These are phyloP conservation scores for Trachymyrmex cornetzi DNA, from an alignment of 1,140 invertebrate species.

Conservation along the genomic window DNA sequence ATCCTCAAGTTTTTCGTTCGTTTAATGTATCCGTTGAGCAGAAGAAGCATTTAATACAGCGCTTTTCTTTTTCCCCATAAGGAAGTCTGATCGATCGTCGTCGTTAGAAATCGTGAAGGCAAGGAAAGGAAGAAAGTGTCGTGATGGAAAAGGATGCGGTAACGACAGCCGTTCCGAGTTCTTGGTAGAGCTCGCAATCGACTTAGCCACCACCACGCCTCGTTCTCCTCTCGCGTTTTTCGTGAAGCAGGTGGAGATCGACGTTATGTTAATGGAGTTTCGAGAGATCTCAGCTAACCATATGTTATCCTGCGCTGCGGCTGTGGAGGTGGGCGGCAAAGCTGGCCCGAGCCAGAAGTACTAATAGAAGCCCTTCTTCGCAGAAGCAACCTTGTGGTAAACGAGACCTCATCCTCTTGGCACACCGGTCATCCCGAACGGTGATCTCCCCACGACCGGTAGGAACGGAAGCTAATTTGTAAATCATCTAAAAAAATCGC, in stretches of 20 bases:
- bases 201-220: slow-evolving; percentile 20
- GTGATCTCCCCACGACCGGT: slow-evolving; percentile 51
- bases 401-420: slow-evolving; percentile 61
- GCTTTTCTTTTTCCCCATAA: slow-evolving; percentile 25
- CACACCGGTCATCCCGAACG: slow-evolving; percentile 66
- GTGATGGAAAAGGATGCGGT: slow-evolving; percentile 12
- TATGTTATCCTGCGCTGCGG: slow-evolving; percentile 75
- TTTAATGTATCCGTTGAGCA: slow-evolving; percentile 34
- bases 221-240: slow-evolving; percentile 65
- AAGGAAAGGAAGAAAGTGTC: slow-evolving; percentile 33
- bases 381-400: slow-evolving; percentile 68
- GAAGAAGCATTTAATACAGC: slow-evolving; percentile 41
- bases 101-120: slow-evolving; percentile 19
- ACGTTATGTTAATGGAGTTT: slow-evolving; percentile 78
- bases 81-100: slow-evolving; percentile 42
- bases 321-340: slow-evolving; percentile 51
- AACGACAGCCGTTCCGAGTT: slow-evolving; percentile 39
- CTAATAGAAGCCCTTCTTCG: slow-evolving; percentile 74
- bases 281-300: slow-evolving; percentile 80
- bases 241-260: slow-evolving; percentile 80
- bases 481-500: slow-evolving; percentile 72
- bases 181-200: slow-evolving; percentile 38
- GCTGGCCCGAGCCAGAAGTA: slow-evolving; percentile 61
- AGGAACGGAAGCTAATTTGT: slow-evolving; percentile 78
- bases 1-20: slow-evolving; percentile 20